phyloP scores from a whole-genome alignment of 2,113 vertebrate species.

The Mastomys natalensis region DNA sequence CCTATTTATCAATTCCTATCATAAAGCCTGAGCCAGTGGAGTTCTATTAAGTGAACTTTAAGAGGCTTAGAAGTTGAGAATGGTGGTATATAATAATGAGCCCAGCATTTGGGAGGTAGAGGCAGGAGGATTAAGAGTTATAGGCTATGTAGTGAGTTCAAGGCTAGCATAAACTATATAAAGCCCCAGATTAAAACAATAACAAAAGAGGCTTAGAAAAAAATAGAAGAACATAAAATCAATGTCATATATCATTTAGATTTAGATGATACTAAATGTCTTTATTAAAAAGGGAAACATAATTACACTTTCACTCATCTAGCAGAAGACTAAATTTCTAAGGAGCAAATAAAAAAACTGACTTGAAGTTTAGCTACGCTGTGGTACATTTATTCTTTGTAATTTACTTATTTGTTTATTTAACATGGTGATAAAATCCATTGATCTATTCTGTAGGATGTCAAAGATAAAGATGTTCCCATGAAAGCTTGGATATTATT shows the following conservation, averaged over 20 bases:
- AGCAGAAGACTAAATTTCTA: neutral
- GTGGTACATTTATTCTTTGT: neutral
- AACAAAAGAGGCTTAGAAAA: neutral
- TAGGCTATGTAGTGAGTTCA: neutral
- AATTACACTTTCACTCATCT: neutral
- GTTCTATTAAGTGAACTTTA: neutral
- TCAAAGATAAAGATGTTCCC: constrained; percentile 5
- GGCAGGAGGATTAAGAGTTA: neutral
- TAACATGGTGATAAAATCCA: neutral
- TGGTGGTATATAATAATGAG: neutral
- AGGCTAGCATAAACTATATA: neutral
- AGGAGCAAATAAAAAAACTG: neutral
- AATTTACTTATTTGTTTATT: neutral
- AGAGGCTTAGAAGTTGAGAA: neutral
- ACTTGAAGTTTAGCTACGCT: neutral
- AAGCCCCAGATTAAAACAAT: neutral
- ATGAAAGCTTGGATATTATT: neutral
- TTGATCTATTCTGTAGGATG: constrained; percentile 27
- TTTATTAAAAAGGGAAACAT: neutral
- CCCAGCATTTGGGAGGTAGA: neutral
- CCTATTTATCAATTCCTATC: no score
- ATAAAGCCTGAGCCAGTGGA: no score
- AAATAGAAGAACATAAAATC: neutral
- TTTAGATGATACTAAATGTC: constrained; percentile 23
- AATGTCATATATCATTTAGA: neutral